Percentiles rank a stretch among this genome's conserved stretches.
phyloP scores from a whole-genome alignment of 2,797 vertebrate species.

The Avahi laniger region DNA sequence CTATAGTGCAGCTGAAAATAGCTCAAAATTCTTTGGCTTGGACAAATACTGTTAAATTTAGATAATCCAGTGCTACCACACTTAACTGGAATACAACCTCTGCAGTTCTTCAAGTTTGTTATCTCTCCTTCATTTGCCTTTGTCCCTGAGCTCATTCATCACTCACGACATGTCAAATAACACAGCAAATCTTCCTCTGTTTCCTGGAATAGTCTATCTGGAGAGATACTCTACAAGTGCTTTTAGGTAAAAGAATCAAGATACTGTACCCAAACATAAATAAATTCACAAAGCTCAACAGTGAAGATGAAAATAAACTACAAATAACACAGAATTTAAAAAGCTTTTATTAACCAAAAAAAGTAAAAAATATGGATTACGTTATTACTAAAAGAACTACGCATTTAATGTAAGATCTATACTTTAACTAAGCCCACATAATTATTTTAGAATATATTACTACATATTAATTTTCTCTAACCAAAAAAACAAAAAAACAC shows the following conservation, averaged over 20 bases:
- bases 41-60: conserved; percentile 70
- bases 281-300: conserved; percentile 37
- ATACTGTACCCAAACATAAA: conserved; percentile 52
- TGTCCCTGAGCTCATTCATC: conserved; percentile 80
- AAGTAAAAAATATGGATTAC: neutral
- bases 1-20: conserved; percentile 66
- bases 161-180: conserved; percentile 85
- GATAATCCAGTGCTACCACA: conserved; percentile 75
- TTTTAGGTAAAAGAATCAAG: conserved; percentile 76
- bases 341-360: neutral
- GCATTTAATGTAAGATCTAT: neutral
- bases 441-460: neutral
- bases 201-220: conserved; percentile 86
- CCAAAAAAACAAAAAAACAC: neutral
- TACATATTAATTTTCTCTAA: conserved; percentile 24
- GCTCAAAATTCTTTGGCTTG: conserved; percentile 66
- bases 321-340: conserved; percentile 37
- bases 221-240: conserved; percentile 77
- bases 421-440: neutral
- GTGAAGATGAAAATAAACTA: conserved; percentile 43
- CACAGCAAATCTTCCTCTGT: conserved; percentile 83
- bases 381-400: neutral
- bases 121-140: conserved; percentile 87
- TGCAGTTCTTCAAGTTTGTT: conserved; percentile 75
- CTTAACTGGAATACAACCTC: conserved; percentile 73